Evolutionary conservation across 2,113 vertebrate species (phyloP), one percentile per base, ranked within the genome.

Genomic region (Pelobates fuscus): DNA sequence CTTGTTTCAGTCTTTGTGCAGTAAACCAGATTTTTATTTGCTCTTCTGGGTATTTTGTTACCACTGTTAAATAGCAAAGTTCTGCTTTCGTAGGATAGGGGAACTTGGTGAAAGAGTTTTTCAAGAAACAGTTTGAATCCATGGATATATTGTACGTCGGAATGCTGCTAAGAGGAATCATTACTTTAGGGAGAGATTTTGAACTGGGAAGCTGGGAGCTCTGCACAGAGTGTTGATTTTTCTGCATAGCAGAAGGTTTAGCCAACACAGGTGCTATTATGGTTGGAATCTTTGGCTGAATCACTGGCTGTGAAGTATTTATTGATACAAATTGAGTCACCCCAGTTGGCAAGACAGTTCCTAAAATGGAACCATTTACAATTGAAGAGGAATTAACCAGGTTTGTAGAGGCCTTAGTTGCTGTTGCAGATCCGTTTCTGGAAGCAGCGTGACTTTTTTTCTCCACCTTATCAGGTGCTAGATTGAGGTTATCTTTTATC

Each of bases 21-120:
- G 97, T 98, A 86, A 99, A 98, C 98, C 98, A 99, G 87, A 99
- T 98, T 87, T 98, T 99, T 81, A 99, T 95, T 87, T 99, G 97
- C 77, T 99, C 97, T 80, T 99, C 98, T 0, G 95, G 96, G 64
- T 96, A 99, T 85, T 97, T 98, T 23, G 98, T 99, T 81, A 99
- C 98, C 65, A 99, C 98, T 0, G 97, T 99, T 86, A 99, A 82
- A 78, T 98, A 99, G 90, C 97, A 98, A 70, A 99, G 94, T 82
- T 99, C 97, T 0, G 98, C 97, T 85, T 99, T 99, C 17, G 95
- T 98, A 2, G 97, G 98, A 81, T 99, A 99, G 0, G 97, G 96
- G 73, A 99, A 99, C 82, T 99, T 99, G 80, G 94, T 95, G 86
- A 99, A 99, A 66, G 95, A 97, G 72, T 95, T 98, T 84, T 97